These are phyloP conservation scores for Kryptolebias ocellatus DNA, from an alignment of 2,797 vertebrate genomes.

Conservation along the genomic window DNA sequence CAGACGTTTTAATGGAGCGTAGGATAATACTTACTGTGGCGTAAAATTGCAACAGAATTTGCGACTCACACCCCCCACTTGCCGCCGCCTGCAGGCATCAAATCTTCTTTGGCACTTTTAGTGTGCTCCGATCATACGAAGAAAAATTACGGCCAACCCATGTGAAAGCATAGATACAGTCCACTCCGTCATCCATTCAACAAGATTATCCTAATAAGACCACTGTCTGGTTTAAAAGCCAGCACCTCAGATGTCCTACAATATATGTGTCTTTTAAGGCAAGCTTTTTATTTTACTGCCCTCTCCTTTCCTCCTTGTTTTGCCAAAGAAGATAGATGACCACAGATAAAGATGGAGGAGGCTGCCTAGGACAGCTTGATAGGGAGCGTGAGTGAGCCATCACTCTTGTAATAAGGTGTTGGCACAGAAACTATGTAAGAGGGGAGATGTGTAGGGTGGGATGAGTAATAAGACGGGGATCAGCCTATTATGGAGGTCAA, in stretches of 20 bases:
- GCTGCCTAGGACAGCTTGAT: constrained; percentile 48
- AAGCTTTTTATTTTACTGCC: constrained; percentile 33
- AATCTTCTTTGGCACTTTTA: neutral
- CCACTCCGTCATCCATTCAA: constrained; percentile 11
- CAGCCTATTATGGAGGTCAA: constrained; percentile 39
- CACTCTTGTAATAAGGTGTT: constrained; percentile 67
- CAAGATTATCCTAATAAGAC: constrained; percentile 16
- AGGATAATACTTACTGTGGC: neutral
- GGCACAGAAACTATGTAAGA: constrained; percentile 45
- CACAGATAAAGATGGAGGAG: constrained; percentile 45
- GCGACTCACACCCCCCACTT: neutral
- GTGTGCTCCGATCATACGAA: constrained; percentile 5
- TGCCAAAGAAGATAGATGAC: constrained; percentile 62
- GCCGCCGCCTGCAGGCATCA: constrained; percentile 9
- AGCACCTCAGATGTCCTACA: constrained; percentile 21
- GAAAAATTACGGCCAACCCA: constrained; percentile 1
- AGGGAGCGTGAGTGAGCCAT: constrained; percentile 57
- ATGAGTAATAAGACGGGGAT: constrained; percentile 11
- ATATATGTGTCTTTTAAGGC: constrained; percentile 38
- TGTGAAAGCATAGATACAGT: constrained; percentile 5
- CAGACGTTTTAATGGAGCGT: neutral
- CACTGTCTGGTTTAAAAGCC: constrained; percentile 22
- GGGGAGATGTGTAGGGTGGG: constrained; percentile 27
- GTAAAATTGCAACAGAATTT: constrained; percentile 16
- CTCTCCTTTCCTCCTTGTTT: constrained; percentile 20